Base-by-base conservation (phyloP, 2,797 vertebrate genomes). In the Anisognathus igniventris region DNA sequence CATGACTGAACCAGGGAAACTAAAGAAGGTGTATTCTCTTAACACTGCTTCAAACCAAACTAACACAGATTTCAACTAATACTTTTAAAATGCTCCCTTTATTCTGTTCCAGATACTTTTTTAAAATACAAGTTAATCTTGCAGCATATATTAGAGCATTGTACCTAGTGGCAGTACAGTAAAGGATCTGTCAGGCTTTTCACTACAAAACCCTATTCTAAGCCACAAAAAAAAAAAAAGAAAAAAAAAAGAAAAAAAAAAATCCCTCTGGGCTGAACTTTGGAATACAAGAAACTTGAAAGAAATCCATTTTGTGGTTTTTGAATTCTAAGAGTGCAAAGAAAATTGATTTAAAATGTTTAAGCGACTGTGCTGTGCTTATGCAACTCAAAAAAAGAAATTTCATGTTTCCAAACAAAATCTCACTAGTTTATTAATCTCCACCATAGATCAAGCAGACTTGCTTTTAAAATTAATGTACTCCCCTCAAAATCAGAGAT, bases 291-390 rank as follows among this genome's bases (percentile, higher is more conserved):
- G 77, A 84, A 96, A 95, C 76, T 88, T 94, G 85, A 96, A 95
- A 96, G 92, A 96, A 96, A 92, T 92, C 80, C 51, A 95, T 95
- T 96, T 94, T 91, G 90, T 96, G 87, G 67, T 35, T 88, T 93
- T 96, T 95, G 74, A 96, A 96, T 97, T 77, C 68, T 61, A 62
- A 80, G 74, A 96, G 42, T 2, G n/a, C 92, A 97, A 94, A 90
- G 88, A 93, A 96, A 94, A 95, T 86, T 77, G 93, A 97, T 89
- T 93, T 88, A 44, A 93, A 95, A 87, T 92, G 61, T 90, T 94
- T 76, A 92, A 81, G 86, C 17, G 4, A 72, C 74, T 54, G 40
- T 45, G 64, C 31, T 0, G 1, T 72, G 76, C 92, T 94, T 90
- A 83, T 24, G 25, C 57, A 96, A 92, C 39, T 92, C 48, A 31